Evolutionary conservation across 2,113 vertebrate species (phyloP).

Genomic region (Spea bombifrons): DNA sequence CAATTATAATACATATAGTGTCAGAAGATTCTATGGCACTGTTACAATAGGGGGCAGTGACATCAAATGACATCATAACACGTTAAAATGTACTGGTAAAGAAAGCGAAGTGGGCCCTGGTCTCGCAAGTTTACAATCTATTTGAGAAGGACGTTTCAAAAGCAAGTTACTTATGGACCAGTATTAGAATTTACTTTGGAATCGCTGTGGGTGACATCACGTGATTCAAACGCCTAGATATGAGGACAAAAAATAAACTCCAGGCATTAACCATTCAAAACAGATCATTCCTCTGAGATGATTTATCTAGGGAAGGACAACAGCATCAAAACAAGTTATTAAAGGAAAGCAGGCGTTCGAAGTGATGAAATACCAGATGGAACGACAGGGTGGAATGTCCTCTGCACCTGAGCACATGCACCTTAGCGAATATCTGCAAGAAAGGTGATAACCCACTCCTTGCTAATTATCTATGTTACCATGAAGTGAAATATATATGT

Average conservation of each 20-base stretch:
- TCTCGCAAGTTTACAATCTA: no score
- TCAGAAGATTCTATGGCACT: no score
- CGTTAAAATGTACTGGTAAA: no score
- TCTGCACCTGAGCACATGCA: background rate
- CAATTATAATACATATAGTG: no score
- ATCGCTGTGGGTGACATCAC: background rate
- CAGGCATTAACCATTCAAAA: conserved; percentile 8
- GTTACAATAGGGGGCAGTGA: no score
- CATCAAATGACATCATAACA: no score
- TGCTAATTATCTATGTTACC: background rate
- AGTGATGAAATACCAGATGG: conserved; percentile 49
- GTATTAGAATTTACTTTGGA: background rate
- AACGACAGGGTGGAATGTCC: background rate
- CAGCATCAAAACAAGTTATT: conserved; percentile 53
- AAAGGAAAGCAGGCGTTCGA: conserved; percentile 31
- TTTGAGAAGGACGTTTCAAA: background rate
- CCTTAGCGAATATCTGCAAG: background rate
- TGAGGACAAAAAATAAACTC: background rate
- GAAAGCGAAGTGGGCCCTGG: no score
- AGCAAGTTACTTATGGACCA: background rate
- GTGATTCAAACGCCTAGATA: background rate
- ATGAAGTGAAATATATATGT: no score
- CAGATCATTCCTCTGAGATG: conserved; percentile 37
- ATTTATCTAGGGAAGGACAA: conserved; percentile 20
- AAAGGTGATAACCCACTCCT: background rate